Base-by-base conservation (phyloP, 2,797 vertebrate genomes). In the Myotis vivesi region DNA sequence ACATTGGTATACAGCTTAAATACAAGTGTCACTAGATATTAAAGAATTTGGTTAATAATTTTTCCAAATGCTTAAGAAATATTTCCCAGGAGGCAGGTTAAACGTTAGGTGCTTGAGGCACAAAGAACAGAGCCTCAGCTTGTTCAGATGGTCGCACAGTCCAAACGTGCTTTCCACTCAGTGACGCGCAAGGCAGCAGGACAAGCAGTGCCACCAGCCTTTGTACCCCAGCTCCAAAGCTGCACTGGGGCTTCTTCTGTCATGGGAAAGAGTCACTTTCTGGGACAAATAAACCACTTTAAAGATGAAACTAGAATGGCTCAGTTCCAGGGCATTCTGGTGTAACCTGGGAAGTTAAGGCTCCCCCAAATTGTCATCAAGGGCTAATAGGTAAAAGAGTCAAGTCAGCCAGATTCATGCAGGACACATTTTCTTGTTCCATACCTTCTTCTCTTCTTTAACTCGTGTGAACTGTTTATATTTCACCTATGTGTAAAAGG, bases 1-100 rank as follows among this genome's bases (percentile, higher is more conserved):
- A 94, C 55, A 92, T 0, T 36, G 57, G 69, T 83, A 94, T 44
- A 75, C 38, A 90, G 62, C 68, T 93, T 93, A 88, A 92, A 96
- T 81, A 96, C 69, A 93, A 97, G 90, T 69, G 71, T 68, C 87
- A 94, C 73, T 90, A 82, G 94, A 92, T 93, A 91, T 89, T 94
- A 94, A 94, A 92, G 85, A 93, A 81, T 49, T 81, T 19, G 71
- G 88, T 94, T 96, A 96, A 97, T 86, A n/a, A 94, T 88, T 94
- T 89, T 87, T 76, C 76, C 75, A 92, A 96, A 95, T 94, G 76
- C 73, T 90, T 87, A 81, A 77, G 36, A 87, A 94, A 30, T 86
- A 76, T 76, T 51, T 97, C 88, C 73, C 64, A 76, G 81, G 68
- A 84, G 53, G 77, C 84, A 75, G 79, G 87, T 84, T 94, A 94